Evolutionary conservation across 2,113 vertebrate genomes (phyloP).

Genomic region (Gallinago paraguaiae): DNA sequence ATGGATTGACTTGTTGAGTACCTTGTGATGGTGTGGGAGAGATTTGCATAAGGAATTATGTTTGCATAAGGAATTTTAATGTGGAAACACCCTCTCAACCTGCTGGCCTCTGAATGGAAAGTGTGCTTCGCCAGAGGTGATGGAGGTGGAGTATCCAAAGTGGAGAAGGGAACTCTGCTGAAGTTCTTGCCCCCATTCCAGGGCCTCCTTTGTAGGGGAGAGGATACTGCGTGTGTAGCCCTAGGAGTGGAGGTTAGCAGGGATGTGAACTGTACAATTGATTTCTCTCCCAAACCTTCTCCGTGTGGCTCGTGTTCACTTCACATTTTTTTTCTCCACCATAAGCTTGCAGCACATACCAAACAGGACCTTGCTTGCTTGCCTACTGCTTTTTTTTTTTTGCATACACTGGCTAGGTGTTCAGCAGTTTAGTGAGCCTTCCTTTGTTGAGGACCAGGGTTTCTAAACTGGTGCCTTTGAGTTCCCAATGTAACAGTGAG

Average conservation of each 20-base stretch:
- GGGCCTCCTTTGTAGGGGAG: neutral
- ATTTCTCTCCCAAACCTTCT: neutral
- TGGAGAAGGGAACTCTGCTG: neutral
- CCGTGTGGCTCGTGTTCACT: accelerated
- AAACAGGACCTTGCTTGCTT: too few relatives aligned
- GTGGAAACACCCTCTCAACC: neutral
- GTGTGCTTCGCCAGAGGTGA: neutral
- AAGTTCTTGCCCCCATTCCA: neutral
- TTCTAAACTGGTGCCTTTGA: neutral
- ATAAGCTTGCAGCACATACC: neutral
- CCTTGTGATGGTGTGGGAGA: neutral
- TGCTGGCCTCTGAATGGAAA: neutral
- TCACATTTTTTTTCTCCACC: neutral
- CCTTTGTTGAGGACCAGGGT: neutral
- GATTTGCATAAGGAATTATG: neutral
- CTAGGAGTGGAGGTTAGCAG: neutral
- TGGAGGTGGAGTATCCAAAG: neutral
- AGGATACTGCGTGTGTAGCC: neutral
- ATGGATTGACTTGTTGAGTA: neutral
- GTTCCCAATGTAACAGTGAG: neutral
- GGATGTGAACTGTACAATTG: neutral
- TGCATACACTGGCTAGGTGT: neutral
- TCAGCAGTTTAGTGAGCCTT: neutral
- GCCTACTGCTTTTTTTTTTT: neutral
- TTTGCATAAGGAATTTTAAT: neutral